Evolutionary conservation across 2,888 invertebrate species (phyloP), one percentile per base, ranked within the genome.

Genomic region (Pterostichus niger): DNA sequence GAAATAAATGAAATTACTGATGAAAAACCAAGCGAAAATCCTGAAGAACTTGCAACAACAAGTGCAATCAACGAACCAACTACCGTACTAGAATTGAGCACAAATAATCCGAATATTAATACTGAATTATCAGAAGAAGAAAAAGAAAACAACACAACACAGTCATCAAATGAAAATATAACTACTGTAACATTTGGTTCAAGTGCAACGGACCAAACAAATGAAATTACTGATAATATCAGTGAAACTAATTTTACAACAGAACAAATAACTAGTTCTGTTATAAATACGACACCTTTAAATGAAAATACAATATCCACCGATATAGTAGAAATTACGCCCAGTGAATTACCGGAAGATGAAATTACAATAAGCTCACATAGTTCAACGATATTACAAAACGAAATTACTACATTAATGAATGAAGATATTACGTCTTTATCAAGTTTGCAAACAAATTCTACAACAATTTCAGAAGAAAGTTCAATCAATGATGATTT

Each of bases 41-140:
- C 54, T 76, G 52, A 76, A 11, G 40, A 40, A 9, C 1, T 49
- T 76, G 17, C 54, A 56, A 59, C 77, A 13, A 13, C 54, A 49
- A 33, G 59, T 11, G 46, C 6, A 59, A 59, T 24, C 17, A 40
- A 49, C 17, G 11, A n/a, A 10, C 11, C 40, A 40, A 40, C 40
- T 40, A 40, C 40, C 3, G 40, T 6, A 9, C 6, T 40, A 40
- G 40, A 5, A 9, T 5, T 9, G 40, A 9, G 9, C 9, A 40
- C 40, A 40, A 40, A 9, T 5, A 40, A 40, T 9, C 40, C 40
- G 40, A 40, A 40, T 40, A 7, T 40, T 40, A 40, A 6, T 40
- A 40, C 40, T 3, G 40, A 40, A 40, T 40, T 40, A 40, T 5
- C 40, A 0, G 40, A 40, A 40, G 40, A 40, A 24, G 24, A 24